Evolutionary conservation across 1,140 invertebrate genomes (phyloP).

Genomic region (Brachionus plicatilis): DNA sequence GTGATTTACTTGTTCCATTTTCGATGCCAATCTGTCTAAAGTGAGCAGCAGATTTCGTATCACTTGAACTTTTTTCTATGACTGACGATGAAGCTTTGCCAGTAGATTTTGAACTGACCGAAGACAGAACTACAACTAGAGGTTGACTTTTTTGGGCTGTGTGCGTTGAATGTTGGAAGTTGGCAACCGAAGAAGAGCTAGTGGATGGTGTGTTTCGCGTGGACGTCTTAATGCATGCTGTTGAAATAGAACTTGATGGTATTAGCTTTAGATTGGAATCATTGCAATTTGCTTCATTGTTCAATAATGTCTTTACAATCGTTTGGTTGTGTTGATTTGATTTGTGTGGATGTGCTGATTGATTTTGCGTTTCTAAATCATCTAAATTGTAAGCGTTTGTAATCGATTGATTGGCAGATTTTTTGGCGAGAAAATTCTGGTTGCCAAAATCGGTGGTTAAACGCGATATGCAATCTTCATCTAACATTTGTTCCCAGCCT

Average conservation of each 20-base stretch:
- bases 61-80: background rate
- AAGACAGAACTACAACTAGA: background rate
- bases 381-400: background rate
- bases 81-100: background rate
- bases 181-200: background rate
- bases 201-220: background rate
- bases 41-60: background rate
- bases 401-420: background rate
- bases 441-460: slow-evolving; percentile 15
- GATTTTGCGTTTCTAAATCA: background rate
- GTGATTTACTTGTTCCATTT: background rate
- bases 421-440: background rate
- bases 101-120: background rate
- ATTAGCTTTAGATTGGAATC: background rate
- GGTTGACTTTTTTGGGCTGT: background rate
- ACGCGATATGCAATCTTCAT: slow-evolving; percentile 29
- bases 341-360: too few species aligned
- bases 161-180: background rate
- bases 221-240: background rate
- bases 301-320: background rate
- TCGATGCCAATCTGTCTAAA: background rate
- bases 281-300: background rate
- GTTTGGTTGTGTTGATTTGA: background rate
- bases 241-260: background rate
- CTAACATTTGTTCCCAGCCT: slow-evolving; percentile 31